Conservation (phyloP, 2,113 vertebrate genomes). For the Melanotaenia duboulayi region DNA sequence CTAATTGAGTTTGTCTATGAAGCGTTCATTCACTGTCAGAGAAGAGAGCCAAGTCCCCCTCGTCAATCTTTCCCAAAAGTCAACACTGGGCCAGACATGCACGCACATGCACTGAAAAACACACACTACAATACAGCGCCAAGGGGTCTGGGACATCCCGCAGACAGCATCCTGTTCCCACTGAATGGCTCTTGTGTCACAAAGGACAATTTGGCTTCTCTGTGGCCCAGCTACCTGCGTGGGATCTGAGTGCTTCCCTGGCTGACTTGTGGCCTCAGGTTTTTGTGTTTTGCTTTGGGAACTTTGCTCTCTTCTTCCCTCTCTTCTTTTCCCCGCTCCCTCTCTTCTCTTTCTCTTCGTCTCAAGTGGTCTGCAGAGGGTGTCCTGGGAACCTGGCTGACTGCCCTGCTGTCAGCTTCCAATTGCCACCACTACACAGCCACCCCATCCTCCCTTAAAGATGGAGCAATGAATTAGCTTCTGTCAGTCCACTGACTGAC, state of each 20-base stretch:
- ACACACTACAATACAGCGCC: conserved; percentile 73
- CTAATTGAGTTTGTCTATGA: conserved; percentile 77
- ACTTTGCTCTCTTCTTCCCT: conserved; percentile 50
- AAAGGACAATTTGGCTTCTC: conserved; percentile 74
- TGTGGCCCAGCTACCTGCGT: conserved; percentile 76
- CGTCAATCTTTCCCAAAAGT: conserved; percentile 73
- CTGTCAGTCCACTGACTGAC: conserved; percentile 67
- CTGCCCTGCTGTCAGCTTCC: conserved; percentile 51
- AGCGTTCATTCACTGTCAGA: conserved; percentile 69
- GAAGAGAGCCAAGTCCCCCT: conserved; percentile 65
- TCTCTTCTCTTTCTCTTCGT: conserved; percentile 59
- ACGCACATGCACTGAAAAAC: conserved; percentile 60
- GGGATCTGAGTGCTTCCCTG: conserved; percentile 74
- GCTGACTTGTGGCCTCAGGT: conserved; percentile 72
- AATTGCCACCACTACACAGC: neutral
- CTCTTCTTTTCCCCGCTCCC: conserved; percentile 49
- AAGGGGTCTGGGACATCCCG: conserved; percentile 77
- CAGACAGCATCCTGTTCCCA: conserved; percentile 79
- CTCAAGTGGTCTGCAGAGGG: conserved; percentile 75
- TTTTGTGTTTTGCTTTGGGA: conserved; percentile 70
- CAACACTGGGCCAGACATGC: conserved; percentile 71
- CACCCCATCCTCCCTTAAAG: conserved; percentile 24
- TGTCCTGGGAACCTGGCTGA: conserved; percentile 80
- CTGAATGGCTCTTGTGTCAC: conserved; percentile 78
- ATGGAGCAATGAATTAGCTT: conserved; percentile 66